Evolutionary conservation across 2,888 invertebrate genomes (phyloP).

Genomic region (Callinectes sapidus): DNA sequence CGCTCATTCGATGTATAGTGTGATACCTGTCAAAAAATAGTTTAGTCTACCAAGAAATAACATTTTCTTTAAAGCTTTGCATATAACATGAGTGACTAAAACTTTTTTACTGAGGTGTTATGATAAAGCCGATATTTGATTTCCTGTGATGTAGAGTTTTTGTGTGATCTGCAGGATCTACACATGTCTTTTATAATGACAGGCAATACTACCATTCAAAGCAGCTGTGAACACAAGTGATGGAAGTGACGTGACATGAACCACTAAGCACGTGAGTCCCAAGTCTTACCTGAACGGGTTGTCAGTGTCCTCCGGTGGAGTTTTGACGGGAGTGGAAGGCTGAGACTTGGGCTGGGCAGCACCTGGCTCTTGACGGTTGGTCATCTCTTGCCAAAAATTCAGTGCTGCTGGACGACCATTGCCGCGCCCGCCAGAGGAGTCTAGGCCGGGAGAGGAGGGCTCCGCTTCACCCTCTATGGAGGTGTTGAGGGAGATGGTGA

Average conservation of each 20-base stretch:
- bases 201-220: not conserved
- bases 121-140: not conserved
- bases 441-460: slow-evolving; percentile 32
- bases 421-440: slow-evolving; percentile 4
- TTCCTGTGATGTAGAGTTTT: not conserved
- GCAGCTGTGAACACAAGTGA: not conserved
- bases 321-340: not conserved
- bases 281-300: slow-evolving; percentile 62
- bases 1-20: slow-evolving; percentile 73
- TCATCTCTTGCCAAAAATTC: slow-evolving; percentile 72
- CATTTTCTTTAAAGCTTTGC: not conserved
- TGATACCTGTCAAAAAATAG: slow-evolving; percentile 68
- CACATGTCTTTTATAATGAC: not conserved
- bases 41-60: not conserved
- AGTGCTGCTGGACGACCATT: slow-evolving; percentile 68
- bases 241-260: not conserved
- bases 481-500: slow-evolving; percentile 66
- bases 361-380: not conserved
- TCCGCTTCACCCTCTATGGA: slow-evolving; percentile 63
- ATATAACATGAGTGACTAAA: not conserved
- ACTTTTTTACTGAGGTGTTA: not conserved
- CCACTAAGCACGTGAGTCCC: not conserved
- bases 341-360: slow-evolving; percentile 1
- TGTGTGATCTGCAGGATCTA: not conserved
- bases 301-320: slow-evolving; percentile 50